Conservation (phyloP, 53 echinoderm and acorn worm genomes). For the Mesocentrotus franciscanus region DNA sequence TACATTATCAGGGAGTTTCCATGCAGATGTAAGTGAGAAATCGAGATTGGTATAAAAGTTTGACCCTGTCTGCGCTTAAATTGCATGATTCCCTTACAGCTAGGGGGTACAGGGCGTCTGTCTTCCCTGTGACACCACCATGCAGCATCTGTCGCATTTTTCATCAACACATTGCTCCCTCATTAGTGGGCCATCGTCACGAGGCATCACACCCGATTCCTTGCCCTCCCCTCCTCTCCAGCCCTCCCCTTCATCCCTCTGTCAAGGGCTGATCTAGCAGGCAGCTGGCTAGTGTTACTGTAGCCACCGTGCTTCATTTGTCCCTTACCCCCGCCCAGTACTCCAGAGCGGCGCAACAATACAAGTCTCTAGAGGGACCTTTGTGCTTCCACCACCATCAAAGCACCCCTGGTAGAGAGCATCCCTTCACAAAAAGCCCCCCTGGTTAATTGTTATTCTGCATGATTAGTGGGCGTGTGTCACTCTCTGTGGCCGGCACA, state of each 20-base stretch:
- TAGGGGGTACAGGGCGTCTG: slow-evolving; percentile 50
- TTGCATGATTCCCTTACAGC: slow-evolving; percentile 42
- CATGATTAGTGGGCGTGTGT: slow-evolving; percentile 68
- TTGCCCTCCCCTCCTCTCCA: not conserved
- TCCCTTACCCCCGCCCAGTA: slow-evolving; percentile 14
- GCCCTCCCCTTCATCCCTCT: slow-evolving; percentile 4
- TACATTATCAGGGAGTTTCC: not conserved
- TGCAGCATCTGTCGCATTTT: slow-evolving; percentile 57
- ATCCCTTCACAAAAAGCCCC: slow-evolving; percentile 48
- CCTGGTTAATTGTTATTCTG: slow-evolving; percentile 67
- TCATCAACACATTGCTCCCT: slow-evolving; percentile 49
- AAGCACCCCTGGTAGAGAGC: slow-evolving; percentile 40
- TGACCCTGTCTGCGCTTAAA: slow-evolving; percentile 18
- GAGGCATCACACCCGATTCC: not conserved
- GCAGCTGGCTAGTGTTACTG: slow-evolving; percentile 66
- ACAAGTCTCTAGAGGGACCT: slow-evolving; percentile 45
- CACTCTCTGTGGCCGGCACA: slow-evolving; percentile 28
- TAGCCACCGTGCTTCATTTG: slow-evolving; percentile 51
- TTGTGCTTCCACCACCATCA: slow-evolving; percentile 58
- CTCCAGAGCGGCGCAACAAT: slow-evolving; percentile 19
- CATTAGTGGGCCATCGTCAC: slow-evolving; percentile 50
- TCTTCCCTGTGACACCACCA: slow-evolving; percentile 28
- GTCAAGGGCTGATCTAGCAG: slow-evolving; percentile 23
- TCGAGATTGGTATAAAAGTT: not conserved
- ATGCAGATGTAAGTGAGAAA: not conserved